A percentile compares a stretch with the other conserved stretches of the same genome.
Conservation (phyloP, 2,113 vertebrate genomes). For the Cynoglossus semilaevis region DNA sequence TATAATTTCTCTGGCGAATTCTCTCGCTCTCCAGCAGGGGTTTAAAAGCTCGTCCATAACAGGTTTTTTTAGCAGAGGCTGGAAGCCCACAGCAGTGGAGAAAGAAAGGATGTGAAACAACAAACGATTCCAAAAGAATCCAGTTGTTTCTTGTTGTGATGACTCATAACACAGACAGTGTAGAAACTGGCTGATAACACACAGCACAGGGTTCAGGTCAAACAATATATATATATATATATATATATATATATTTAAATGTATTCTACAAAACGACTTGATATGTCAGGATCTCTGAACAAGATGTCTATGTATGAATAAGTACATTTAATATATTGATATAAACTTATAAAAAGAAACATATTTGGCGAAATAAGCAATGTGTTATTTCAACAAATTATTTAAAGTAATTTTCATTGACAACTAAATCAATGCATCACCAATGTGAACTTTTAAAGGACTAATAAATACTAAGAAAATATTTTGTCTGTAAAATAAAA, state of each 20-base stretch:
- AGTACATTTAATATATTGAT: too few relatives aligned
- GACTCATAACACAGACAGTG: background rate
- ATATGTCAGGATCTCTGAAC: too few relatives aligned
- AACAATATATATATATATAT: too few relatives aligned
- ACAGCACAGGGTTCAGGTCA: background rate
- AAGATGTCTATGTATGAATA: too few relatives aligned
- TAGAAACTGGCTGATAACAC: background rate
- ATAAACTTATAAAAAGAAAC: too few relatives aligned
- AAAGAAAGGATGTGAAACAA: slow-evolving; percentile 21
- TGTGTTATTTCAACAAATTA: too few relatives aligned
- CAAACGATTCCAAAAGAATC: background rate
- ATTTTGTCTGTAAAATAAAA: too few relatives aligned
- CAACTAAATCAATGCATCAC: too few relatives aligned
- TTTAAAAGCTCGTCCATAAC: slow-evolving; percentile 24
- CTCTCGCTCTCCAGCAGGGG: slow-evolving; percentile 36
- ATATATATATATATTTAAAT: background rate
- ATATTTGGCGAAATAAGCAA: too few relatives aligned
- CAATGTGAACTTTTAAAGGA: too few relatives aligned
- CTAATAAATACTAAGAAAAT: too few relatives aligned
- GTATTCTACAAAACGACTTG: background rate
- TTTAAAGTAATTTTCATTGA: too few relatives aligned
- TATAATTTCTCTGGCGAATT: slow-evolving; percentile 12
- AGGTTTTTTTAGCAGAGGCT: slow-evolving; percentile 13
- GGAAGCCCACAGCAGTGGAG: slow-evolving; percentile 12
- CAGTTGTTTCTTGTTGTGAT: background rate